Evolutionary conservation across 2,113 vertebrate species (phyloP), one percentile per base, ranked within the genome.

Genomic region (Martes martes): DNA sequence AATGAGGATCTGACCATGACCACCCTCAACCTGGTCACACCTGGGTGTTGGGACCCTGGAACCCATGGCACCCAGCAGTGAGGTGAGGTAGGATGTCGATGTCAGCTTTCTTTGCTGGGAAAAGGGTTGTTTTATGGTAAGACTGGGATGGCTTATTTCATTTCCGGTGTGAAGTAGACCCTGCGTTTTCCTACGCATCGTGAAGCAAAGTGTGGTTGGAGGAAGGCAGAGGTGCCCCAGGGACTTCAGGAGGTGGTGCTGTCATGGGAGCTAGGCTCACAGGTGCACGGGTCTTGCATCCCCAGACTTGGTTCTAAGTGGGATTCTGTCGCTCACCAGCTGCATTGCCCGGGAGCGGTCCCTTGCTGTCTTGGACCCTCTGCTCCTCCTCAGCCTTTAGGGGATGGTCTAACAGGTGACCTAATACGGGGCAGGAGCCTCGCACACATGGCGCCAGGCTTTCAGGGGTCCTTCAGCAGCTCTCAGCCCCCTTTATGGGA

Each of bases 401-500:
- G 65, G 7, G 19, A 4, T 14, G 8, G 45, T 47, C 24, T 50
- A 39, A 63, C 11, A 18, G 69, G 36, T 8, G 31, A 59, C 7
- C 57, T 74, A 10, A 65, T 0, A 2, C 0, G 1, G 14, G 74
- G 1, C 21, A 28, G 45, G 47, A 63, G 45, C 19, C 19, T 92
- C 21, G 33, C 26, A 57, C 13, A 11, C 19, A 0, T 5, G 3
- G 10, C 31, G 16, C 65, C 9, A 0, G 2, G 24, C 0, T 6
- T 21, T 11, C 3, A 0, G 26, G 5, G 55, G 3, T 9, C 45
- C 47, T 23, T 42, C 7, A 9, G 23, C 11, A 57, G 42, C 5
- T 23, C 15, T 4, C 4, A 0, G 8, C 36, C 55, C 47, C 11
- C 83, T 74, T n/a, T 85, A 84, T 4, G 57, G 65, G 19, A 82